Base-by-base conservation (phyloP, 2,113 vertebrate species). In the Platysteira castanea region DNA sequence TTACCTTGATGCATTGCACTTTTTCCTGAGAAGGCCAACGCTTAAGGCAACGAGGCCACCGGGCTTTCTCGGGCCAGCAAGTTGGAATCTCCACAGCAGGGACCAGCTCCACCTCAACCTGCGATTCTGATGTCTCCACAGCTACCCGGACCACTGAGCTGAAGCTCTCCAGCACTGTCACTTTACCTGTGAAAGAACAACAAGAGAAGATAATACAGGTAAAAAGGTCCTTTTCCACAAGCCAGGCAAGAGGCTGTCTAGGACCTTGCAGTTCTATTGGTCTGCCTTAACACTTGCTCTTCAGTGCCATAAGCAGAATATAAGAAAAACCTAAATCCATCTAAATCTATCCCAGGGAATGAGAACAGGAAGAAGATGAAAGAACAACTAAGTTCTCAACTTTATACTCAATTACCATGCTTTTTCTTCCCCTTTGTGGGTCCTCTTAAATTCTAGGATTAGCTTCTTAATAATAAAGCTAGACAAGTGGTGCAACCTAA, bases 1-100 rank as follows among this genome's bases (percentile, higher is more conserved):
- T 74, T 96, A 98, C 98, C 99, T 99, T 99, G 88, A 98, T 77
- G 57, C 98, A 98, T 28, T 96, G 96, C 52, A 97, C 98, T 82
- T 96, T 97, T 53, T 98, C 98, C 39, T 92, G 93, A 56, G 98
- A 97, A 50, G 98, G 98, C 98, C 98, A 98, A 35, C 90, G 97
- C 83, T 96, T 98, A 78, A 98, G 96, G 57, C 98, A 98, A 15
- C 97, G 94, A 49, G 98, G 98, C 98, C 98, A 99, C 13, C 39
- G 96, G 70, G 98, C 97, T 90, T 97, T 98, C 92, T 97, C 90
- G 0, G 98, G 97, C 98, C 98, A 98, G 95, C 93, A 93, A 19
- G 97, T 98, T 89, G 98, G 98, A 71, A 98, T 98, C 94, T 99
- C 98, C 83, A 98, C 95, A 3, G 97, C 63, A 13, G 98, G 98